These are phyloP conservation scores for Polietes domitor DNA, from an alignment of 2,888 invertebrate genomes.

Conservation along the genomic window DNA sequence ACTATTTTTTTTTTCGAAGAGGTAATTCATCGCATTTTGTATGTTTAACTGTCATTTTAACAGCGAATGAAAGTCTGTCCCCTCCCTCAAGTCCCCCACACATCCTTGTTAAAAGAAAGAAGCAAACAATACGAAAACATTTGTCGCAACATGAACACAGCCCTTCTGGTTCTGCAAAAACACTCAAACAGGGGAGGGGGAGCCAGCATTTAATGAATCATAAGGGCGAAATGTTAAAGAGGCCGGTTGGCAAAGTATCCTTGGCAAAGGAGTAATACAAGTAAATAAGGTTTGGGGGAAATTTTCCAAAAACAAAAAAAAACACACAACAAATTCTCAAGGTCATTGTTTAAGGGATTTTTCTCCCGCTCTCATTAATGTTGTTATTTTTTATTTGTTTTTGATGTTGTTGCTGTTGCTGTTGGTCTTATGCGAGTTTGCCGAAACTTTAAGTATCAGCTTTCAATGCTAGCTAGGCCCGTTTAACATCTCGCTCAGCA, in stretches of 20 bases:
- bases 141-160: neutral
- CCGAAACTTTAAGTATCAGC: constrained; percentile 14
- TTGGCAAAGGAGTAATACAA: constrained; percentile 8
- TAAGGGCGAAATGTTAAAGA: constrained; percentile 9
- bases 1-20: neutral
- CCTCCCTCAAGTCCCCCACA: neutral
- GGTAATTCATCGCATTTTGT: neutral
- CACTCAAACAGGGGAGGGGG: neutral
- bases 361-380: neutral
- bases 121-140: neutral
- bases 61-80: neutral
- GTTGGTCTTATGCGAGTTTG: neutral
- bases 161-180: neutral
- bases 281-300: neutral
- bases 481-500: too few species aligned
- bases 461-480: neutral
- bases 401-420: too few species aligned
- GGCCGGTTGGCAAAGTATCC: neutral
- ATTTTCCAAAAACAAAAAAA: neutral
- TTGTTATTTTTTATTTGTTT: neutral
- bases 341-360: constrained; percentile 14
- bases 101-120: neutral
- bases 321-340: constrained; percentile 1
- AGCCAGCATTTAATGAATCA: constrained; percentile 24
- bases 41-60: neutral